Evolutionary conservation across 2,113 vertebrate genomes (phyloP).

Genomic region (Tychaedon coryphoeus): DNA sequence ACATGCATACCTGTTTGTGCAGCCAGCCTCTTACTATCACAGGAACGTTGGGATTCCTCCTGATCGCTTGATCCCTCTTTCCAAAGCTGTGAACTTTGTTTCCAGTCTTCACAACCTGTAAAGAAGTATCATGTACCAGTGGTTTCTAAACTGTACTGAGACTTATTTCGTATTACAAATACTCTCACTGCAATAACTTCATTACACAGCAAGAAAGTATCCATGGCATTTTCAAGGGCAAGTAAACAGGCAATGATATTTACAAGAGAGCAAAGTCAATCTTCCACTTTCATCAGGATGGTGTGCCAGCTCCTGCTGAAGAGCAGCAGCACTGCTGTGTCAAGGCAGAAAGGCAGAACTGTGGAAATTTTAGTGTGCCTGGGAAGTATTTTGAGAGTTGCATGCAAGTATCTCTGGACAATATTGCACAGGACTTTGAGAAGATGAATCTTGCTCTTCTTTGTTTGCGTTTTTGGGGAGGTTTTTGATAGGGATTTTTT

Average conservation of each 20-base stretch:
- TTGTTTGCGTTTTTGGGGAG: not conserved
- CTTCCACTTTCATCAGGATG: not conserved
- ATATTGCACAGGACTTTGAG: not conserved
- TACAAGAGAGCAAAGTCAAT: not conserved
- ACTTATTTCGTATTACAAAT: not conserved
- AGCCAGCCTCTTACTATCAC: constrained; percentile 97
- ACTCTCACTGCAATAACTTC: not conserved
- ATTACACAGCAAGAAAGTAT: not conserved
- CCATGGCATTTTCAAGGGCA: not conserved
- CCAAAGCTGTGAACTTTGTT: constrained; percentile 94
- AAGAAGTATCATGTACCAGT: not conserved
- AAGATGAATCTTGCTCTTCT: not conserved
- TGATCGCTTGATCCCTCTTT: constrained; percentile 93
- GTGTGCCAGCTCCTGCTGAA: not conserved
- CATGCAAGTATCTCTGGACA: not conserved
- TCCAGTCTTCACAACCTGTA: constrained; percentile 78
- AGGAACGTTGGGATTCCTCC: constrained; percentile 91
- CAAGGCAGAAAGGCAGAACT: not conserved
- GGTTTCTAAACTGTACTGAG: not conserved
- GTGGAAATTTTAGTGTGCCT: not conserved
- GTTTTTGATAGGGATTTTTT: no score
- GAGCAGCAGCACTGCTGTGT: not conserved
- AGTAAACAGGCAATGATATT: not conserved
- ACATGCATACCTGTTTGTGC: constrained; percentile 87
- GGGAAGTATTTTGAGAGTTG: not conserved